These are phyloP conservation scores for Helicoverpa armigera DNA, from an alignment of 1,140 invertebrate species.

Conservation along the genomic window DNA sequence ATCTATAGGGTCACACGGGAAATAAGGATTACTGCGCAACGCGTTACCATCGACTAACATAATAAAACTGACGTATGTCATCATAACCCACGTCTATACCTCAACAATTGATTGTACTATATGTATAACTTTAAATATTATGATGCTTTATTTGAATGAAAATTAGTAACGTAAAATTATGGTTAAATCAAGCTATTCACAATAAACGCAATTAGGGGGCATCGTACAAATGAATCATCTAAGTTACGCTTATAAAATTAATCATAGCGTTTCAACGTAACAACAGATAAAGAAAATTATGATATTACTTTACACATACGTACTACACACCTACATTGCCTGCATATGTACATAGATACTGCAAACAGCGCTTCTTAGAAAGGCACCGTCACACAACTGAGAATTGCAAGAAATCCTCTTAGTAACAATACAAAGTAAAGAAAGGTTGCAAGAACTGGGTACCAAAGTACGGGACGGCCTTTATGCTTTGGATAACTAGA, in stretches of 20 bases:
- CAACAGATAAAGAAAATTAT: slow-evolving; percentile 49
- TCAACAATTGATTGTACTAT: no score
- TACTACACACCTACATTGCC: slow-evolving; percentile 20
- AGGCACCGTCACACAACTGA: slow-evolving; percentile 64
- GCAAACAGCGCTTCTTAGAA: slow-evolving; percentile 69
- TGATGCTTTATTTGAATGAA: neutral
- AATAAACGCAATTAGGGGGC: slow-evolving; percentile 32
- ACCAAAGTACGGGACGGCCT: slow-evolving; percentile 18
- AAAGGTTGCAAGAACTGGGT: slow-evolving; percentile 47
- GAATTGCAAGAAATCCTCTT: slow-evolving; percentile 69
- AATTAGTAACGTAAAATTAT: slow-evolving; percentile 23
- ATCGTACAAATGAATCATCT: slow-evolving; percentile 53
- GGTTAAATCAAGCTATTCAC: slow-evolving; percentile 22
- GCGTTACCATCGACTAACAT: neutral
- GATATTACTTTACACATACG: slow-evolving; percentile 25
- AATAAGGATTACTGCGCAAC: slow-evolving; percentile 10
- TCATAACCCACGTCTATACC: no score
- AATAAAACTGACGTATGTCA: no score
- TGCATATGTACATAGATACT: slow-evolving; percentile 56
- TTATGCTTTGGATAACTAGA: slow-evolving; percentile 20
- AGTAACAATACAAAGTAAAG: slow-evolving; percentile 64
- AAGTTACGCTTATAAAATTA: slow-evolving; percentile 47
- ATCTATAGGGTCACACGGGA: slow-evolving; percentile 31
- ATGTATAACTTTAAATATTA: no score
- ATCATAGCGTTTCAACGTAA: slow-evolving; percentile 53